Percentiles rank a stretch among this genome's conserved stretches.
These are phyloP conservation scores for Drosophila prolongata DNA, from an alignment of 2,888 invertebrate species.

Conservation along the genomic window DNA sequence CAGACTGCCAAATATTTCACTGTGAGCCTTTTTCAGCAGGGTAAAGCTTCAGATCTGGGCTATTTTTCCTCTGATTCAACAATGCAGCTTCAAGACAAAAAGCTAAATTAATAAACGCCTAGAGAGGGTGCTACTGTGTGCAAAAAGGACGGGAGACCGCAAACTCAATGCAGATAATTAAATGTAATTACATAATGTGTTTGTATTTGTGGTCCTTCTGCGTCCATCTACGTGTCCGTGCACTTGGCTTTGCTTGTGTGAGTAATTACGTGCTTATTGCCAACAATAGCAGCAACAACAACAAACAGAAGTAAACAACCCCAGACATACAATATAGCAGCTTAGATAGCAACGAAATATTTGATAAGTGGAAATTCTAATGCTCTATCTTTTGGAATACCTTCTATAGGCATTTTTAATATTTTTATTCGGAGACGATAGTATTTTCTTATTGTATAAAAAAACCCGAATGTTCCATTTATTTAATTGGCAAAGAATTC, in stretches of 20 bases:
- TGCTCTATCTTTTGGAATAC: neutral
- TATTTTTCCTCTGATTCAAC: constrained; percentile 11
- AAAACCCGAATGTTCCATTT: no score
- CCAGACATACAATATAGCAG: constrained; percentile 5
- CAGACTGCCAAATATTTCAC: constrained; percentile 29
- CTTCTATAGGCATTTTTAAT: no score
- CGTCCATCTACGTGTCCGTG: constrained; percentile 13
- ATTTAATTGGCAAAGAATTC: no score
- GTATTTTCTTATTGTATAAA: no score
- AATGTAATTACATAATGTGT: constrained; percentile 75
- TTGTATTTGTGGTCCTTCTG: constrained; percentile 39
- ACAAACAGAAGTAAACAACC: constrained; percentile 3
- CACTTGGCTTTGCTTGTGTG: constrained; percentile 24
- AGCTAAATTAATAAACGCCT: constrained; percentile 67
- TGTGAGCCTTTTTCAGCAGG: constrained; percentile 4
- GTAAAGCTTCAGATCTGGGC: constrained; percentile 9
- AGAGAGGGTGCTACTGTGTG: constrained; percentile 1
- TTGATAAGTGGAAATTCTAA: neutral
- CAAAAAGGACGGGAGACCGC: constrained; percentile 42
- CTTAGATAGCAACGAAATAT: neutral
- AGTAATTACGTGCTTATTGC: constrained; percentile 53
- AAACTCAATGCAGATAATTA: constrained; percentile 76
- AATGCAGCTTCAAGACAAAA: constrained; percentile 35
- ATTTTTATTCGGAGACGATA: no score
- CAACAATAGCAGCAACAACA: constrained; percentile 25